Base-by-base conservation (phyloP, 2,113 vertebrate genomes). In the Dromiciops gliroides region DNA sequence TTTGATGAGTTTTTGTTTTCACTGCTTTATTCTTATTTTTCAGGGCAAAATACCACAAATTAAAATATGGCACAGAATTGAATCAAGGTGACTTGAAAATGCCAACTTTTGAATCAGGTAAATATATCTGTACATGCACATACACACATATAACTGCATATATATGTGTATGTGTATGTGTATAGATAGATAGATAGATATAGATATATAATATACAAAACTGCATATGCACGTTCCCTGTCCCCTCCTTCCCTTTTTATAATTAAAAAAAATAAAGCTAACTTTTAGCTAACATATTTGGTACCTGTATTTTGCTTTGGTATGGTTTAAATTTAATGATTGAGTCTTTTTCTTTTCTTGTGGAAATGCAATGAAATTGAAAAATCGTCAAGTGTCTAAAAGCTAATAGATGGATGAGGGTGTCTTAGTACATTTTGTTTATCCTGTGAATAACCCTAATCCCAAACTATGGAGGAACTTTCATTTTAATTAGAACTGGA, bases 21-120 rank as follows among this genome's bases (percentile, higher is more conserved):
- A 98, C 95, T 2, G 89, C 89, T 94, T 97, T 94, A 8, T 97
- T 44, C 89, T 97, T 98, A 96, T 95, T 96, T 98, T 98, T 94
- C 98, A 99, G 99, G 99, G 99, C 99, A 98, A 99, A 99, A 98
- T 99, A 99, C 97, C 99, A 99, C 98, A 99, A 99, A 98, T 99
- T 99, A 99, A 99, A 99, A 99, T 99, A 99, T 96, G 99, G 99
- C 98, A 99, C 99, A 96, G 99, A 99, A 98, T 97, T 99, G 92
- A 99, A 99, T 98, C 99, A 99, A 98, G 99, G 99, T 96, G 99
- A 99, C 97, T 98, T 99, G 98, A 99, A 99, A 99, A 99, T 99
- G 99, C 99, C 99, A 97, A 99, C 99, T 98, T 99, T 99, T 98
- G 99, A 99, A 98, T 99, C 99, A 99, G 99, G 99, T 99, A 98